phyloP scores from a whole-genome alignment of 2,888 invertebrate genomes.

The Agrilus cyanescens region DNA sequence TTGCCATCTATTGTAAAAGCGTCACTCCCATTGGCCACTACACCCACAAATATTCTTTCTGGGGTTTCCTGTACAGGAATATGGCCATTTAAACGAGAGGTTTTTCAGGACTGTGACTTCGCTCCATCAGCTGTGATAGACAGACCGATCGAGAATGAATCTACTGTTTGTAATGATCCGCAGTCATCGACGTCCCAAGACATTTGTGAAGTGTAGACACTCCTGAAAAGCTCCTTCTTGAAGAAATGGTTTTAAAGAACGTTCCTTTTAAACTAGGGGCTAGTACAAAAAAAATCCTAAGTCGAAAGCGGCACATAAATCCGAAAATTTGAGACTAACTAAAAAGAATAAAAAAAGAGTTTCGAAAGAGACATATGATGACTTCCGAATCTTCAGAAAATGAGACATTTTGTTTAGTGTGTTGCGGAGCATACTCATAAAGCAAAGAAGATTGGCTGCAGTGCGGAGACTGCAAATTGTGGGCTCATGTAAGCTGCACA shows the following conservation, averaged over 20 bases:
- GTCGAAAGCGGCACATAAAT: neutral
- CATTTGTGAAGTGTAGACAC: neutral
- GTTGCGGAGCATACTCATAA: slow-evolving; percentile 1
- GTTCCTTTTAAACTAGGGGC: neutral
- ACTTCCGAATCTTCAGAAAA: neutral
- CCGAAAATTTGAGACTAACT: neutral
- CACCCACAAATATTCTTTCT: slow-evolving; percentile 10
- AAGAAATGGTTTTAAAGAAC: neutral
- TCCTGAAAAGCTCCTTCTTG: neutral
- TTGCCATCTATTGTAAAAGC: slow-evolving; percentile 5
- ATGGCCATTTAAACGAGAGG: slow-evolving; percentile 12
- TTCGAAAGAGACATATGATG: neutral
- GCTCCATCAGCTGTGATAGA: slow-evolving; percentile 12
- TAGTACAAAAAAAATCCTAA: neutral
- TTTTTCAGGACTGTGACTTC: slow-evolving; percentile 14
- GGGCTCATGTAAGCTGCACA: slow-evolving; percentile 3
- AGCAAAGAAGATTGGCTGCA: slow-evolving; percentile 5
- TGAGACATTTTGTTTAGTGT: slow-evolving; percentile 6
- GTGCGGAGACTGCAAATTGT: slow-evolving; percentile 3
- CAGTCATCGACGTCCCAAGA: neutral
- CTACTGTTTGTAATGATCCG: slow-evolving; percentile 9
- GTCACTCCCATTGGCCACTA: slow-evolving; percentile 8
- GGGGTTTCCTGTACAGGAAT: slow-evolving; percentile 13
- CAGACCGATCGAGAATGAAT: slow-evolving; percentile 11
- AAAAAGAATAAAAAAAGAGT: neutral